Percentiles rank a stretch among this genome's conserved stretches.
Conservation (phyloP, 1,140 invertebrate genomes). For the Diorhabda carinulata region DNA sequence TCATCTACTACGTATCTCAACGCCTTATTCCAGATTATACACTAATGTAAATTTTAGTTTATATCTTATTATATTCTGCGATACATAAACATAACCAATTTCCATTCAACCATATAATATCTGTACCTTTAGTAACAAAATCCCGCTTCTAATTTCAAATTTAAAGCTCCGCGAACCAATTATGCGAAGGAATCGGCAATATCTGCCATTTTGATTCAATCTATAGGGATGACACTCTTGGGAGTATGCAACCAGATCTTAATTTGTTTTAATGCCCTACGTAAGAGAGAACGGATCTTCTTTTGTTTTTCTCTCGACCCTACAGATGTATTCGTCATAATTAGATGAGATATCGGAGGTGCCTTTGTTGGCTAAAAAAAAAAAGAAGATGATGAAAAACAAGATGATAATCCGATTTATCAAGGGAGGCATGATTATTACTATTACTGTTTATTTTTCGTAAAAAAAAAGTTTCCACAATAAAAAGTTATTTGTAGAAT, state of each 20-base stretch:
- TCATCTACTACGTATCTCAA: no score
- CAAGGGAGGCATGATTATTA: no score
- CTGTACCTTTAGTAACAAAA: background rate
- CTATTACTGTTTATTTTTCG: no score
- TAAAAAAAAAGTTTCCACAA: no score
- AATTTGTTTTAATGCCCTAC: conserved; percentile 29
- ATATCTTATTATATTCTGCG: no score
- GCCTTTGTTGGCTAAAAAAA: background rate
- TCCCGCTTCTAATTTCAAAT: conserved; percentile 22
- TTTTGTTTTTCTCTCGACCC: conserved; percentile 21
- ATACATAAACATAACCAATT: conserved; percentile 5
- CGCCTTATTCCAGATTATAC: no score
- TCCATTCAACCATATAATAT: background rate
- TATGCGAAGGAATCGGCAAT: conserved; percentile 34
- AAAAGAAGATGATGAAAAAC: conserved; percentile 1
- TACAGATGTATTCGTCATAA: conserved; percentile 22
- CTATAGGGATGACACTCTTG: conserved; percentile 39
- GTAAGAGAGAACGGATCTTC: conserved; percentile 16
- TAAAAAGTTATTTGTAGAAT: no score
- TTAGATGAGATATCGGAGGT: conserved; percentile 9
- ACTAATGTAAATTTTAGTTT: no score
- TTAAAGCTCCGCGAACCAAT: conserved; percentile 32
- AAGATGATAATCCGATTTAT: background rate
- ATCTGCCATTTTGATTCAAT: conserved; percentile 41
- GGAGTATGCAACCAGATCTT: conserved; percentile 31